Percentiles rank a stretch among this genome's conserved stretches.
Evolutionary conservation across 2,888 invertebrate genomes (phyloP).

Genomic region (Thumatha senex): DNA sequence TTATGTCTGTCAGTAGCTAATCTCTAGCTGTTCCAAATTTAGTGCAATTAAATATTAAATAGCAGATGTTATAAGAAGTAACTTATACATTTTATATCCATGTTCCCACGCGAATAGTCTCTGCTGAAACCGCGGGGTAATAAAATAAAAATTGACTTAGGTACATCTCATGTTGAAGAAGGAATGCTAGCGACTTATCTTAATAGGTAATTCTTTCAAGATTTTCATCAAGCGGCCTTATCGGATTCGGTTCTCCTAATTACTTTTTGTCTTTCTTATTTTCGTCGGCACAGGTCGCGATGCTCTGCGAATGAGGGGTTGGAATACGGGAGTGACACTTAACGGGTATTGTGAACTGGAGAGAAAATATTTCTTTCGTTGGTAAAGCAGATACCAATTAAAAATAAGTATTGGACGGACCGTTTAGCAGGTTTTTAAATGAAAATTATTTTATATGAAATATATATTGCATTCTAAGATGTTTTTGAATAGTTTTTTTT

Average conservation of each 20-base stretch:
- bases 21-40: no score
- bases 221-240: slow-evolving; percentile 44
- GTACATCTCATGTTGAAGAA: slow-evolving; percentile 20
- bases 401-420: no score
- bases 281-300: slow-evolving; percentile 8
- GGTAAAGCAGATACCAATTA: no score
- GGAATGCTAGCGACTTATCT: slow-evolving; percentile 43
- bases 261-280: slow-evolving; percentile 33
- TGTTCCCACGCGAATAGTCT: no score
- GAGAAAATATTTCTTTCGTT: slow-evolving; percentile 8
- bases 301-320: slow-evolving; percentile 10
- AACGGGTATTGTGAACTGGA: slow-evolving; percentile 18
- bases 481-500: no score
- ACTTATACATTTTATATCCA: neutral
- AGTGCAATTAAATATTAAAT: slow-evolving; percentile 1
- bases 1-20: no score
- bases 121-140: slow-evolving; percentile 1
- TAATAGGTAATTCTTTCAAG: slow-evolving; percentile 48
- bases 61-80: slow-evolving; percentile 2
- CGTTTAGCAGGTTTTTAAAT: no score
- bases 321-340: slow-evolving; percentile 10
- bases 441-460: no score
- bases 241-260: slow-evolving; percentile 35
- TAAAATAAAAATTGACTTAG: slow-evolving; percentile 26
- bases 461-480: no score